Base-by-base conservation (phyloP, 1,140 invertebrate genomes). In the Caenorhabditis latens region DNA sequence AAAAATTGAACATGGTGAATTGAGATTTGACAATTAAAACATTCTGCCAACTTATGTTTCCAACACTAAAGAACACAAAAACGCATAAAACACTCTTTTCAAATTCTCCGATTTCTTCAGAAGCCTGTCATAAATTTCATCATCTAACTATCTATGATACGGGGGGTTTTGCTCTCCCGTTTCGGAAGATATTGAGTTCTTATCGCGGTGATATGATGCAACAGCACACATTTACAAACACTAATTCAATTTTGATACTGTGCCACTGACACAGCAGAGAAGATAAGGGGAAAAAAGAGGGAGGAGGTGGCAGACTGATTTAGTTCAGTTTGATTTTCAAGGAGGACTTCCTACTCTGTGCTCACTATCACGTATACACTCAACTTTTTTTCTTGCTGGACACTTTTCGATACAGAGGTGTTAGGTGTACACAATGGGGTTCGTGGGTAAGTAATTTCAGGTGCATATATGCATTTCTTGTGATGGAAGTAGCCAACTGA, bases 81-180 rank as follows among this genome's bases (percentile, higher is more conserved):
- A 9, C 32, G 16, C 61, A 58, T 53, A 53, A 16, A 32, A 32
- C 32, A 32, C 32, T 32, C 32, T 32, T 32, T 32, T 32, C 32
- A 32, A 32, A 32, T 32, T 32, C 32, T 32, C 32, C 32, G 32
- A 32, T 53, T 11, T 53, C 16, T 16, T 71, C 67, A 46, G 67
- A 24, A 53, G 71, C 71, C 3, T 14, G 71, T 79, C 71, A 79
- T 79, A 50, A 79, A 79, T 79, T 79, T 79, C 71, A 79, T 79
- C 71, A 79, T 79, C 43, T 79, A 79, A 79, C n/a, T 79, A 19
- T 13, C n/a, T 53, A 50, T 79, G 71, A 79, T 79, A 19, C 40
- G 46, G 40, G 6, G 16, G 16, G 4, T 19, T 43, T 19, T 46
- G 42, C 65, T 71, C 3, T 13, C 14, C 53, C 8, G 21, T 50